Evolutionary conservation across 2,888 invertebrate species (phyloP).

Genomic region (Exephanes ischioxanthus): DNA sequence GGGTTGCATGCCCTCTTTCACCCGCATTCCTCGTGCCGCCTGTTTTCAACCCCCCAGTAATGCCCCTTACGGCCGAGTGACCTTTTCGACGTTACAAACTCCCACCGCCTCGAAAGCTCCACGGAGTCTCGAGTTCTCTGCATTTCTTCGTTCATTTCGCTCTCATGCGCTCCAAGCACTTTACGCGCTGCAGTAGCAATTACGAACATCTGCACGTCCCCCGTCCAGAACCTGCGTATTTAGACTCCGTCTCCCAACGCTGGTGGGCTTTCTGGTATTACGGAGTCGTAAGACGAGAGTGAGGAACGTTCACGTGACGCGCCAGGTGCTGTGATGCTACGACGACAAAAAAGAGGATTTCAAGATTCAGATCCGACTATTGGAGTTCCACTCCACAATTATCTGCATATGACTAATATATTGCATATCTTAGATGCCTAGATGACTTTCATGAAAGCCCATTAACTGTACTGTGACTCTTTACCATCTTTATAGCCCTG

Average conservation of each 20-base stretch:
- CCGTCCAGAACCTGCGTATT: slow-evolving; percentile 64
- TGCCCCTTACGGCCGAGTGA: slow-evolving; percentile 24
- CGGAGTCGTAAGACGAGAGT: slow-evolving; percentile 42
- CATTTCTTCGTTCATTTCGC: slow-evolving; percentile 58
- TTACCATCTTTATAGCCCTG: slow-evolving; percentile 24
- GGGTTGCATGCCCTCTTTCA: slow-evolving; percentile 47
- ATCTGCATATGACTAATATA: slow-evolving; percentile 43
- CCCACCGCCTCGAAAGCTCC: background rate
- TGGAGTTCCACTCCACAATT: slow-evolving; percentile 50
- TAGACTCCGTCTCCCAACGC: slow-evolving; percentile 48
- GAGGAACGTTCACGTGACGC: slow-evolving; percentile 53
- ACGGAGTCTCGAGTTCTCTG: slow-evolving; percentile 32
- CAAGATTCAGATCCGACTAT: slow-evolving; percentile 37
- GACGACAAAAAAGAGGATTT: slow-evolving; percentile 32
- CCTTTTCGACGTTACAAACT: slow-evolving; percentile 47
- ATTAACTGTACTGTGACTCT: slow-evolving; percentile 7
- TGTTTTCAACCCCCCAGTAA: slow-evolving; percentile 39
- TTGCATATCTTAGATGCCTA: slow-evolving; percentile 38
- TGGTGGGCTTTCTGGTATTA: slow-evolving; percentile 18
- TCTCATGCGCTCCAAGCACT: slow-evolving; percentile 39
- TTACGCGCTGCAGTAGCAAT: slow-evolving; percentile 65
- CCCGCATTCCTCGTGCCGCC: slow-evolving; percentile 27
- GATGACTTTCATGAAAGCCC: slow-evolving; percentile 22
- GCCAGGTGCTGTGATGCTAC: slow-evolving; percentile 44
- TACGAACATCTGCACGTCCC: slow-evolving; percentile 67